Percentiles rank a stretch among this genome's conserved stretches.
phyloP scores from a whole-genome alignment of 2,888 invertebrate species.

The Hirtodrosophila duncani region DNA sequence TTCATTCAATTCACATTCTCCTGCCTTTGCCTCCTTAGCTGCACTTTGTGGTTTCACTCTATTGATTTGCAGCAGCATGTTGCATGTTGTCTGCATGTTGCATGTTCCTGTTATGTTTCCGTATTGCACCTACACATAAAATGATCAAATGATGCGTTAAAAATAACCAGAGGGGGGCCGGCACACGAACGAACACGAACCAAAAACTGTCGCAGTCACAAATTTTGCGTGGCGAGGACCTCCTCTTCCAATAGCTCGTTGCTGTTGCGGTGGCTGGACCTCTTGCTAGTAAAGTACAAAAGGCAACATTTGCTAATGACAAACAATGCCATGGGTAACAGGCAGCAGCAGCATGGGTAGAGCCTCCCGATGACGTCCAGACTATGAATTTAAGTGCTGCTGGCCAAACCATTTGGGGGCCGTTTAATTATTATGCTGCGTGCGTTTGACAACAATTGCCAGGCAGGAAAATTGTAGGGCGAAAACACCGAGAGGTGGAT shows the following conservation, averaged over 20 bases:
- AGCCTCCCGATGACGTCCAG: constrained; percentile 37
- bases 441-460: constrained; percentile 49
- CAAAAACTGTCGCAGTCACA: constrained; percentile 70
- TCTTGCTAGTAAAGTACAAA: constrained; percentile 63
- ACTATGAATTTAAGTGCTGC: constrained; percentile 31
- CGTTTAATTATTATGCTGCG: constrained; percentile 66
- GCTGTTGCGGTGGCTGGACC: no score
- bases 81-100: constrained; percentile 28
- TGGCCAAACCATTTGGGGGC: constrained; percentile 1
- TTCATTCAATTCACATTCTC: no score
- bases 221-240: constrained; percentile 56
- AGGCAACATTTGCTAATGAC: constrained; percentile 73
- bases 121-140: constrained; percentile 67
- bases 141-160: constrained; percentile 63
- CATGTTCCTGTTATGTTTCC: constrained; percentile 22
- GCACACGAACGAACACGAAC: no score
- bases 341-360: neutral
- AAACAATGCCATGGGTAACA: constrained; percentile 45
- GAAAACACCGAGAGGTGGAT: no score
- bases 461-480: neutral
- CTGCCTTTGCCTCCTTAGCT: no score
- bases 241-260: constrained; percentile 40
- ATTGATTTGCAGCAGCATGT: constrained; percentile 25
- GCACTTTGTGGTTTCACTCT: no score
- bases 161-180: no score